These are phyloP conservation scores for Cantharis flavilabris DNA, from an alignment of 2,888 invertebrate genomes.

Conservation along the genomic window DNA sequence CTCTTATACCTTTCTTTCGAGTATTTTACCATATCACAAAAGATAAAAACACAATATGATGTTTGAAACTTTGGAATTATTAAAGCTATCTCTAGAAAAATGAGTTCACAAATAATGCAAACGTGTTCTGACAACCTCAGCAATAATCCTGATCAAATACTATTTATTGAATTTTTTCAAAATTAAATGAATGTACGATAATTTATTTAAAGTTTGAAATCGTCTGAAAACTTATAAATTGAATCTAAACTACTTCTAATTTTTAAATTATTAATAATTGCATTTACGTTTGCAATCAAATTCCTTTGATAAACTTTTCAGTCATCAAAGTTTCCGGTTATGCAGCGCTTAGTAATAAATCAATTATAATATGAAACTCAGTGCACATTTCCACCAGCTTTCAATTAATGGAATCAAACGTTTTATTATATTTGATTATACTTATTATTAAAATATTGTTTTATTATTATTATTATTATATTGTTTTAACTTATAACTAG, in stretches of 20 bases:
- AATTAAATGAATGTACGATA: too few relatives aligned
- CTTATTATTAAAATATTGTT: not conserved
- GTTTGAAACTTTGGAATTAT: too few relatives aligned
- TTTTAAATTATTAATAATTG: not conserved
- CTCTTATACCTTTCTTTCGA: too few relatives aligned
- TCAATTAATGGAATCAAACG: not conserved
- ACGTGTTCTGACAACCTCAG: too few relatives aligned
- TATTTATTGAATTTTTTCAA: too few relatives aligned
- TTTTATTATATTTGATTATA: not conserved
- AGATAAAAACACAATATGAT: too few relatives aligned
- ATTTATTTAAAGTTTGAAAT: not conserved
- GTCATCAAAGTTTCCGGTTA: not conserved
- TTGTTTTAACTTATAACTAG: too few relatives aligned
- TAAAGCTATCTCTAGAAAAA: too few relatives aligned
- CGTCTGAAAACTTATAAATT: not conserved
- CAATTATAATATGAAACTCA: not conserved
- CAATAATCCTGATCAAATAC: too few relatives aligned
- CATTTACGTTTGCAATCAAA: not conserved
- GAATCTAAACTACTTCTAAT: not conserved
- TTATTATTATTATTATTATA: not conserved
- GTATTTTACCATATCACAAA: too few relatives aligned
- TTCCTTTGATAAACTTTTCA: not conserved
- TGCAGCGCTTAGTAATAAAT: not conserved
- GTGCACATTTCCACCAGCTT: not conserved
- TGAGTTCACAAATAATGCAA: too few relatives aligned